Percentiles rank a stretch among this genome's conserved stretches.
These are phyloP conservation scores for Halesus radiatus DNA, from an alignment of 1,140 invertebrate genomes.

Conservation along the genomic window DNA sequence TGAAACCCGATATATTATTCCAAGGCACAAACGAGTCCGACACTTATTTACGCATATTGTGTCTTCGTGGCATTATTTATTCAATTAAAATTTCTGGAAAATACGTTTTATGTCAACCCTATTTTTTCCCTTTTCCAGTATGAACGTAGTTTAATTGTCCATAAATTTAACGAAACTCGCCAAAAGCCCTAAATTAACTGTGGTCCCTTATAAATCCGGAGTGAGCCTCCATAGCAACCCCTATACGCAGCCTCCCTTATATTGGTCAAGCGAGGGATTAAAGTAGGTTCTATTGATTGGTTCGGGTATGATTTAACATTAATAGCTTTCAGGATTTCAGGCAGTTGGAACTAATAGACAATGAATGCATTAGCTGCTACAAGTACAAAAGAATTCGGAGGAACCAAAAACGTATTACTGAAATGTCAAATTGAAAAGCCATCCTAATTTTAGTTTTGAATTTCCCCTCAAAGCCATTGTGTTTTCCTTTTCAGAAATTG, in stretches of 20 bases:
- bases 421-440: too few relatives aligned
- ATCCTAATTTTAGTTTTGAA: too few relatives aligned
- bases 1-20: too few relatives aligned
- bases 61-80: background rate
- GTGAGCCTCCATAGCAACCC: background rate
- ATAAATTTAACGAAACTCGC: constrained; percentile 21
- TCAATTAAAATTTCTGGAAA: background rate
- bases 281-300: constrained; percentile 25
- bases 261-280: constrained; percentile 19
- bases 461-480: too few relatives aligned
- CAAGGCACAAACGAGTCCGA: too few relatives aligned
- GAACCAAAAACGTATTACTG: background rate
- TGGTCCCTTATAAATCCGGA: constrained; percentile 23
- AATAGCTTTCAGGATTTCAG: constrained; percentile 20
- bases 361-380: constrained; percentile 29
- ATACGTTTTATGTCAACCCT: background rate
- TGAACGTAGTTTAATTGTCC: constrained; percentile 23
- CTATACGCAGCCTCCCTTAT: background rate
- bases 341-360: constrained; percentile 12
- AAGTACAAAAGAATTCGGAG: background rate
- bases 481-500: too few relatives aligned
- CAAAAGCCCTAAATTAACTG: constrained; percentile 23
- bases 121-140: constrained; percentile 3
- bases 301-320: background rate
- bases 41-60: background rate